Conservation (phyloP, 2,797 vertebrate species). For the Holocentrus rufus region DNA sequence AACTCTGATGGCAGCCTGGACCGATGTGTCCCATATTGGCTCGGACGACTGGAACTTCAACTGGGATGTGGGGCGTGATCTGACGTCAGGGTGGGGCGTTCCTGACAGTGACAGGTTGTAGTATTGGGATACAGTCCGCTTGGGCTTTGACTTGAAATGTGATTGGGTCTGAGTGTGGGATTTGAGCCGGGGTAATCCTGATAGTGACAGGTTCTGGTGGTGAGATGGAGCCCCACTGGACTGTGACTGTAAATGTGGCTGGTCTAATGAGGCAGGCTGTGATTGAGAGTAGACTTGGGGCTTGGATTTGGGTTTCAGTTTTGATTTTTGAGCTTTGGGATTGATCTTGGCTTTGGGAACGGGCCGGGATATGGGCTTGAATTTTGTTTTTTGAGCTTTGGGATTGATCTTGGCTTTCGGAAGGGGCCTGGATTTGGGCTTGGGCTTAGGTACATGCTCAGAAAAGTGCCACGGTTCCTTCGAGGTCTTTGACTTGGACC, state of each 20-base stretch:
- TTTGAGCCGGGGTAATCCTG: constrained; percentile 2
- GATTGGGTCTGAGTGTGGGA: constrained; percentile 5
- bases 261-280: constrained; percentile 7
- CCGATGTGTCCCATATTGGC: constrained; percentile 89
- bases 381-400: too few species aligned
- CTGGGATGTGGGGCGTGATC: not conserved
- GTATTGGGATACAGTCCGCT: constrained; percentile 20
- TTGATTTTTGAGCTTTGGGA: constrained; percentile 17
- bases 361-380: constrained; percentile 14
- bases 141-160: constrained; percentile 25
- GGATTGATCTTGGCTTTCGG: constrained; percentile 17
- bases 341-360: not conserved
- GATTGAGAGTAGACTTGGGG: constrained; percentile 16
- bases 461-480: constrained; percentile 46
- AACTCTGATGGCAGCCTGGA: constrained; percentile 93
- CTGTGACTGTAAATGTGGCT: constrained; percentile 2
- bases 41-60: constrained; percentile 54
- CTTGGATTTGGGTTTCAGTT: constrained; percentile 31
- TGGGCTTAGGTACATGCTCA: constrained; percentile 1
- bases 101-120: constrained; percentile 22
- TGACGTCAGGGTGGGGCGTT: not conserved
- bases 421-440: constrained; percentile 22
- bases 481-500: constrained; percentile 50
- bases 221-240: not conserved
- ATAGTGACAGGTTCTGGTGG: not conserved